Evolutionary conservation across 2,888 invertebrate species (phyloP), one percentile per base, ranked within the genome.

Genomic region (Ophion obscuratus): DNA sequence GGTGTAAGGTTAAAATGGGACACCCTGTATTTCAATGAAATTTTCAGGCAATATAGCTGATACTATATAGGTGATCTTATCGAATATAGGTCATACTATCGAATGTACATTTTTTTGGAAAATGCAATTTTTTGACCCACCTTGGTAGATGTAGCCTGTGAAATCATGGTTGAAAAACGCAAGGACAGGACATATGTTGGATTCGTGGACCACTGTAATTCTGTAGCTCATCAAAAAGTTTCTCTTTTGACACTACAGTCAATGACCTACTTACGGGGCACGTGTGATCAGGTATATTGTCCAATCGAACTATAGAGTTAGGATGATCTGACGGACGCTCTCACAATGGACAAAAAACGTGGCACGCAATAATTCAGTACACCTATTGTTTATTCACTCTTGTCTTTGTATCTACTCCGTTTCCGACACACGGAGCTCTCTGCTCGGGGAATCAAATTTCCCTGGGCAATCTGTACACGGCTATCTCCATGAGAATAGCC

Each of bases 271-370:
- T 4, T 53, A 44, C 24, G 9, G n/a, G 36, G 20, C n/a, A 4
- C 17, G 20, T 44, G 20, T 17, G 4, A 68, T 68, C 44, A 4
- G 14, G 24, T 47, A 4, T 11, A 68, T 47, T 68, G 10, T 11
- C 11, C 9, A 44, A 10, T 68, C 44, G 20, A 44, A 68, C 11
- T 67, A 17, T 67, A 40, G n/a, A 67, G 67, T 67, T n/a, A 67
- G 36, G n/a, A 67, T n/a, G n/a, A 67, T 67, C 11, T 40, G 9
- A n/a, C n/a, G n/a, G n/a, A 67, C 20, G 6, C 6, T n/a, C 36
- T 5, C n/a, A 67, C 0, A 10, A 66, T 17, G 3, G 2, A 24
- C 6, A 7, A 53, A 59, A 20, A 36, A n/a, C 11, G 1, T 31
- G 53, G n/a, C 14, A 11, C 31, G 10, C 27, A n/a, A 9, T 27